Conservation (phyloP, 1,140 invertebrate genomes). For the Rhyacophila brunnea region DNA sequence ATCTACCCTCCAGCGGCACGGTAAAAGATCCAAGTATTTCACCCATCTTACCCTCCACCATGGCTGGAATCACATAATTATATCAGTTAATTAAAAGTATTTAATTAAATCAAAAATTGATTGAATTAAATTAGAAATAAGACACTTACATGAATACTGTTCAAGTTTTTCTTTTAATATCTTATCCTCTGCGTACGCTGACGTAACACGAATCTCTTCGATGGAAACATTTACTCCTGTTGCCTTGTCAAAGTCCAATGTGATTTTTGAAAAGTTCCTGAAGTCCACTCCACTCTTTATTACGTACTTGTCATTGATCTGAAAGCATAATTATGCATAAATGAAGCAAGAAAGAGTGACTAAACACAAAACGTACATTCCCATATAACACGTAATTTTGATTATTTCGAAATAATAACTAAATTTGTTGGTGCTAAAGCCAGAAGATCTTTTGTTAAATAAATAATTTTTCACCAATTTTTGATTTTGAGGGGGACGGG, state of each 20-base stretch:
- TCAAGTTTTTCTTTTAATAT: constrained; percentile 69
- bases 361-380: no score
- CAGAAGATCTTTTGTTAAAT: no score
- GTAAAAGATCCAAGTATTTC: constrained; percentile 78
- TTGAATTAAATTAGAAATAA: background rate
- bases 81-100: constrained; percentile 5
- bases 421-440: no score
- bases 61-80: constrained; percentile 52
- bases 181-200: constrained; percentile 69
- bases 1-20: constrained; percentile 81
- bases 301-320: constrained; percentile 77
- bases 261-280: constrained; percentile 80
- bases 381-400: no score
- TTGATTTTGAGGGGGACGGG: no score
- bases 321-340: constrained; percentile 5
- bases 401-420: no score
- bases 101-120: background rate
- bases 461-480: no score
- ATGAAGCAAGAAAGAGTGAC: background rate
- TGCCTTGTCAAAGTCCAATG: constrained; percentile 61
- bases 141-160: constrained; percentile 65
- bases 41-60: constrained; percentile 80
- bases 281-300: constrained; percentile 93
- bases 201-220: constrained; percentile 72
- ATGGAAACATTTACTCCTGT: constrained; percentile 61